Base-by-base conservation (phyloP, 2,888 invertebrate genomes). In the Dexiosoma caninum region DNA sequence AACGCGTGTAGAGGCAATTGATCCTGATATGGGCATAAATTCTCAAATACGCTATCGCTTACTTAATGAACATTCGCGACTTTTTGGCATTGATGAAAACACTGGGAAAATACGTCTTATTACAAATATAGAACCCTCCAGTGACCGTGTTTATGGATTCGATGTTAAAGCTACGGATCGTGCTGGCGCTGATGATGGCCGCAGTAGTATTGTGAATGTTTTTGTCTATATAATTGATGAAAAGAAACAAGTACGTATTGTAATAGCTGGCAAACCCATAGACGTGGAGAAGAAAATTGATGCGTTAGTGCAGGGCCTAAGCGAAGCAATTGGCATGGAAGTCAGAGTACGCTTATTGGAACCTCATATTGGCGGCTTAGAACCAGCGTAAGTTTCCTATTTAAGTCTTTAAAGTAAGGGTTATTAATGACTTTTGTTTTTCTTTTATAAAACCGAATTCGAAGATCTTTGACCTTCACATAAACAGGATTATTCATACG, bases 161-260 rank as follows among this genome's bases (percentile, higher is more conserved):
- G 96, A 96, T 89, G 95, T 96, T 9, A 96, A 96, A 90, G 97
- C 96, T 9, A 96, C 95, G 0, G 96, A 97, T 87, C 92, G 94
- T 74, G 91, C 92, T 23, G 96, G 96, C 1, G 94, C 94, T 49
- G 95, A 95, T 85, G 95, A 95, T 86, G 96, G 96, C 1, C 93
- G 93, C 78, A 96, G 96, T 8, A 94, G 95, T 57, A 96, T 96
- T 83, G 95, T 95, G 62, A 96, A 96, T 88, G 95, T 96, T 76
- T 95, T 96, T 88, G 96, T 96, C 0, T 96, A 96, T 87, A 94
- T 96, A 2, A 90, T 96, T 62, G 95, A 96, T 83, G 95, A 96
- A 85, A 93, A 93, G 79, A 95, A 94, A 84, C 95, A 96, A 88
- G 92, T 96, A 23, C 94, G 96, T 0, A 91, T 96, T 88, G 95